phyloP scores from a whole-genome alignment of 2,888 invertebrate species.

The Mesoligia furuncula region DNA sequence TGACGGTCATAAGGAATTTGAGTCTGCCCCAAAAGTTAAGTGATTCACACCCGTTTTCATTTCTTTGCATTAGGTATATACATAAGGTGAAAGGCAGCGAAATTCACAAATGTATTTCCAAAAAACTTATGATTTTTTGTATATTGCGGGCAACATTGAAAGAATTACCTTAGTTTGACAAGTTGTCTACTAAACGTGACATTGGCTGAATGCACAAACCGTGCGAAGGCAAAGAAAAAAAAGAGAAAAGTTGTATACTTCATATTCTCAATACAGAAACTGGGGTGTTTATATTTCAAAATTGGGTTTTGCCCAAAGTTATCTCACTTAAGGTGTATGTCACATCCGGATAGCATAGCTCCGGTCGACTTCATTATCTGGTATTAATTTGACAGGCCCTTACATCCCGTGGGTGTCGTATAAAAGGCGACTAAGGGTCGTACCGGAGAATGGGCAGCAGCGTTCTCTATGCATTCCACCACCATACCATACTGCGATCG shows the following conservation, averaged over 20 bases:
- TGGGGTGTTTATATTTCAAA: not conserved
- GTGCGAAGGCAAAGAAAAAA: too few species aligned
- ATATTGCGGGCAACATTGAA: not conserved
- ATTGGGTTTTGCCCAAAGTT: not conserved
- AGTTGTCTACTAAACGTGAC: too few species aligned
- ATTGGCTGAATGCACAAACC: too few species aligned
- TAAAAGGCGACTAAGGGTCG: too few species aligned
- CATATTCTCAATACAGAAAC: not conserved
- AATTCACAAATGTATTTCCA: not conserved
- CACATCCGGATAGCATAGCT: not conserved
- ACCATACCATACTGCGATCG: too few species aligned
- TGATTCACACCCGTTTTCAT: not conserved
- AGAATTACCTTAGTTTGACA: too few species aligned
- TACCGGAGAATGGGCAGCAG: too few species aligned
- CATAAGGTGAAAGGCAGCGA: not conserved
- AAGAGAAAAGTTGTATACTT: too few species aligned
- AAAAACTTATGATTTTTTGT: not conserved
- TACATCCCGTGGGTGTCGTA: too few species aligned
- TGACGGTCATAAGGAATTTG: slow-evolving; percentile 5
- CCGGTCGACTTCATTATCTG: not conserved
- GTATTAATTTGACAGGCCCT: not conserved
- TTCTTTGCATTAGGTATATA: not conserved
- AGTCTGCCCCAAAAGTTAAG: not conserved
- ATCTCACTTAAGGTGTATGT: not conserved
- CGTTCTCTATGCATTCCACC: too few species aligned